These are phyloP conservation scores for Zingel zingel DNA, from an alignment of 2,113 vertebrate genomes.

Conservation along the genomic window DNA sequence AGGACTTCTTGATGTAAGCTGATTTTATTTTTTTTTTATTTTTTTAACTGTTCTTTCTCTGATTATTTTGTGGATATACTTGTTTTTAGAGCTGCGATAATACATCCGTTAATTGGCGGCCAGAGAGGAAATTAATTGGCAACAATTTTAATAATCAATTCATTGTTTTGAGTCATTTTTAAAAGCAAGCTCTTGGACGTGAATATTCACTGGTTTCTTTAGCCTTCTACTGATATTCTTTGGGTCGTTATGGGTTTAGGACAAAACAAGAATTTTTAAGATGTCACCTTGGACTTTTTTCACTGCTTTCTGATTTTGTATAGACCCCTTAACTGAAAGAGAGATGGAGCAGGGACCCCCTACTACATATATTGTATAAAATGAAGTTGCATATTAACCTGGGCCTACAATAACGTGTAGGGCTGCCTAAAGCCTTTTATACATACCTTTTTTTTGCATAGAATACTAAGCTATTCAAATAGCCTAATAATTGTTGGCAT, in stretches of 20 bases:
- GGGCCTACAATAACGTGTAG: too few species aligned
- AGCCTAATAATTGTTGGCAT: too few species aligned
- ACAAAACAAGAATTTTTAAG: neutral
- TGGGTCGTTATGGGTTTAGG: neutral
- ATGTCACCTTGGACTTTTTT: neutral
- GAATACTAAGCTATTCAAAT: too few species aligned
- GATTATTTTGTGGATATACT: too few species aligned
- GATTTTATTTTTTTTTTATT: too few species aligned
- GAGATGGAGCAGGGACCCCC: too few species aligned
- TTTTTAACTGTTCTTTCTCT: too few species aligned
- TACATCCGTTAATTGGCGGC: neutral
- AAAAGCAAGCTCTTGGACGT: neutral
- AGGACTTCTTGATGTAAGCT: neutral
- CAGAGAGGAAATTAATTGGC: neutral
- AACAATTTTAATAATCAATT: neutral
- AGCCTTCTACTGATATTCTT: neutral
- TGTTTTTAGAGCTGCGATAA: neutral
- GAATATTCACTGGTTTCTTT: neutral
- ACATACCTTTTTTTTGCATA: too few species aligned
- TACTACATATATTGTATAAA: too few species aligned
- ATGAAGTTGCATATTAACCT: too few species aligned
- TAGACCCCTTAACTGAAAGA: neutral
- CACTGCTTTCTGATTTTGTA: too few species aligned
- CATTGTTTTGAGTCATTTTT: neutral
- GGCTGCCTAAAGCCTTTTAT: too few species aligned